A percentile compares a stretch with the other conserved stretches of the same genome.
Conservation (phyloP, 2,113 vertebrate genomes). For the Empidonax alnorum region DNA sequence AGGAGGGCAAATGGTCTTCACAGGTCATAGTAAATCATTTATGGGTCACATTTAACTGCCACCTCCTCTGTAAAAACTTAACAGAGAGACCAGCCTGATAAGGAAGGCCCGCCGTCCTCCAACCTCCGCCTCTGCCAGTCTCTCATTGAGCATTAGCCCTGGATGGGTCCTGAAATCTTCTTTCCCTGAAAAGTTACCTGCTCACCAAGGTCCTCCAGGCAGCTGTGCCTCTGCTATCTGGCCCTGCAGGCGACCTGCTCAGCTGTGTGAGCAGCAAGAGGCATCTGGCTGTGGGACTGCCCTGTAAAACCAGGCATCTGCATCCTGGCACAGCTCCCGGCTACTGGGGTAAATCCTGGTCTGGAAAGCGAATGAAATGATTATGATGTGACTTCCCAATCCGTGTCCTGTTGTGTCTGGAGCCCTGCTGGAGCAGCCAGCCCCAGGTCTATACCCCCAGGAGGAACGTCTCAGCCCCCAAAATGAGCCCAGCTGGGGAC, state of each 20-base stretch:
- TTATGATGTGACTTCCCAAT: neutral
- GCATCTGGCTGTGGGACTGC: neutral
- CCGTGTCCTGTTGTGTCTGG: neutral
- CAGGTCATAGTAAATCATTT: neutral
- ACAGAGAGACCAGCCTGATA: neutral
- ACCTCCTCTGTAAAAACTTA: neutral
- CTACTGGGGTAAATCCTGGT: neutral
- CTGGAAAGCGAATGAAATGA: neutral
- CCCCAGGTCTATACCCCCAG: neutral
- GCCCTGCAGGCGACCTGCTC: neutral
- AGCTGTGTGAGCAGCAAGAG: neutral
- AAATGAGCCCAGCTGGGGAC: neutral
- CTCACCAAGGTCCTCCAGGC: neutral
- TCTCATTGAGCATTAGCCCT: neutral
- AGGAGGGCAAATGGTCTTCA: neutral
- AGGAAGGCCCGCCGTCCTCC: rapidly evolving
- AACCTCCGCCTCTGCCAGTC: neutral
- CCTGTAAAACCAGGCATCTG: neutral
- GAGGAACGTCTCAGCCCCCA: neutral
- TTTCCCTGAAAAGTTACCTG: neutral
- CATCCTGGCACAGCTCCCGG: neutral
- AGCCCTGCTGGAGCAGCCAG: neutral
- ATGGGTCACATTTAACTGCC: neutral
- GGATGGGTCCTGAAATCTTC: neutral
- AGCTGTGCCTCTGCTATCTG: neutral